phyloP scores from a whole-genome alignment of 1,140 invertebrate species.

The Macrosteles quadrilineatus region DNA sequence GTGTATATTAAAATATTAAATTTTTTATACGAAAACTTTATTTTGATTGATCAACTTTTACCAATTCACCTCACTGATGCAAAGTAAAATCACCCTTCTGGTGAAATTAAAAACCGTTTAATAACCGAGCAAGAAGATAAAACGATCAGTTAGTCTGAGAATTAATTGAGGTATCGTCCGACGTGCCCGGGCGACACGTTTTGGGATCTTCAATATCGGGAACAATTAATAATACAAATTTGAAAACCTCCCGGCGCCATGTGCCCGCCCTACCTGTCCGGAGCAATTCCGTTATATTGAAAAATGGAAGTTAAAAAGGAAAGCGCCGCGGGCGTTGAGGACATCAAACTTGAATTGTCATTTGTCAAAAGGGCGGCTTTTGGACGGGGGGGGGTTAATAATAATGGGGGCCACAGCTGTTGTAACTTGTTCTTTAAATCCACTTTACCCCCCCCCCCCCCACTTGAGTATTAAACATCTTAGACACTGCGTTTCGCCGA shows the following conservation, averaged over 20 bases:
- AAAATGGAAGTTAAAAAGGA: slow-evolving; percentile 27
- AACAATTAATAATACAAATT: slow-evolving; percentile 23
- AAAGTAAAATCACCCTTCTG: too few species aligned
- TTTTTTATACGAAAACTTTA: too few species aligned
- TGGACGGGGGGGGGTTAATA: slow-evolving; percentile 18
- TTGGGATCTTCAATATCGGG: slow-evolving; percentile 22
- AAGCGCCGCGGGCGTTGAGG: slow-evolving; percentile 14
- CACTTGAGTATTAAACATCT: slow-evolving; percentile 7
- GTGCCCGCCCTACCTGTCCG: slow-evolving; percentile 11
- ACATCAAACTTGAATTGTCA: slow-evolving; percentile 27
- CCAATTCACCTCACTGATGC: too few species aligned
- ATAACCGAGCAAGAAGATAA: background rate
- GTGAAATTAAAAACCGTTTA: slow-evolving; percentile 1
- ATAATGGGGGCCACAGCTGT: slow-evolving; percentile 26
- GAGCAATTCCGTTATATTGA: slow-evolving; percentile 24
- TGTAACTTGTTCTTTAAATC: slow-evolving; percentile 27
- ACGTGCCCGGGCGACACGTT: slow-evolving; percentile 13
- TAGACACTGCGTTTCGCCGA: slow-evolving; percentile 24
- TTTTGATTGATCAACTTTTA: too few species aligned
- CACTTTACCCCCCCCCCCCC: slow-evolving; percentile 14
- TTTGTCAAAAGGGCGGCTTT: slow-evolving; percentile 12
- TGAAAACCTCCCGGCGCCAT: slow-evolving; percentile 20
- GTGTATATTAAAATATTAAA: too few species aligned
- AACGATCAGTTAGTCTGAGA: slow-evolving; percentile 13
- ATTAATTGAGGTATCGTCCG: slow-evolving; percentile 22